Evolutionary conservation across 2,113 vertebrate genomes (phyloP).

Genomic region (Cyprinodon tularosa): DNA sequence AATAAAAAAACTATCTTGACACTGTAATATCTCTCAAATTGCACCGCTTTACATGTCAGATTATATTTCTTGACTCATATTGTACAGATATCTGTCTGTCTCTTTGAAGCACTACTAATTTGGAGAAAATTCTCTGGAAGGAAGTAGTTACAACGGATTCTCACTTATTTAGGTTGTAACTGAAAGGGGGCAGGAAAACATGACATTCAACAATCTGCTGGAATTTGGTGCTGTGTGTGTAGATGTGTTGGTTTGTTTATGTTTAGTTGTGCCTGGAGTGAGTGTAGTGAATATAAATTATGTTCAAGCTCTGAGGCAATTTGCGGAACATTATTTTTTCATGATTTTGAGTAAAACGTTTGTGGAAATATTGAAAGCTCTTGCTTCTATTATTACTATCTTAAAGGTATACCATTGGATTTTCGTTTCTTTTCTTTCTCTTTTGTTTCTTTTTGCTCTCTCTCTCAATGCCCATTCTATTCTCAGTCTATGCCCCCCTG

Average conservation of each 20-base stretch:
- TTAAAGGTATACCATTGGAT: neutral
- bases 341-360: neutral
- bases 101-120: conserved; percentile 22
- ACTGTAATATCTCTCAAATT: conserved; percentile 49
- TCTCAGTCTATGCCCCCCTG: neutral
- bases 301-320: conserved; percentile 54
- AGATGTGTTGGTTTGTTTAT: conserved; percentile 59
- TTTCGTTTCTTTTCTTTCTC: conserved; percentile 1
- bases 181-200: conserved; percentile 17
- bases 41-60: conserved; percentile 35
- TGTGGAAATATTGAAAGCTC: neutral
- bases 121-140: conserved; percentile 23
- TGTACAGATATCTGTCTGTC: conserved; percentile 3
- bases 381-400: neutral
- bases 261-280: conserved; percentile 31
- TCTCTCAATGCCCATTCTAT: conserved; percentile 29
- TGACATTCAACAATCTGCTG: conserved; percentile 44
- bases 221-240: conserved; percentile 37
- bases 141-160: conserved; percentile 34
- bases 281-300: conserved; percentile 51
- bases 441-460: conserved; percentile 9
- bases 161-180: conserved; percentile 35
- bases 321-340: conserved; percentile 19
- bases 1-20: conserved; percentile 51
- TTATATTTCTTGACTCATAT: conserved; percentile 36